Conservation (phyloP, 2,888 invertebrate genomes). For the Apotomis betuletana region DNA sequence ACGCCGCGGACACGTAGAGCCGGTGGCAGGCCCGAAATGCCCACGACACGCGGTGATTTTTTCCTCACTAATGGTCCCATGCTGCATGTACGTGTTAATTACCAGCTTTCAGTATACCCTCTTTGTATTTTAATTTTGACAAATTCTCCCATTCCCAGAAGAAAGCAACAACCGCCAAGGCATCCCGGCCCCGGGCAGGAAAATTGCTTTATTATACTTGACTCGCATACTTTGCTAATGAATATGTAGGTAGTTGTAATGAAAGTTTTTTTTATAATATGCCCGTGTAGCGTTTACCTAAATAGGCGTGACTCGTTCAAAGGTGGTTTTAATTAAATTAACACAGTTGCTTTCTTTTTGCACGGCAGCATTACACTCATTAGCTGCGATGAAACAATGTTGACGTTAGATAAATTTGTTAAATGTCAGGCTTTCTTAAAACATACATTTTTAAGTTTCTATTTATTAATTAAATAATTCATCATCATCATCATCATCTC, state of each 20-base stretch:
- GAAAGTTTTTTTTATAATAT: slow-evolving; percentile 57
- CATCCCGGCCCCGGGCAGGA: slow-evolving; percentile 47
- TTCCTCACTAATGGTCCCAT: slow-evolving; percentile 38
- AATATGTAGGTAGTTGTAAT: slow-evolving; percentile 55
- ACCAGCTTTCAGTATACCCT: slow-evolving; percentile 60
- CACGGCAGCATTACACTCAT: slow-evolving; percentile 13
- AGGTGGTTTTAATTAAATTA: slow-evolving; percentile 43
- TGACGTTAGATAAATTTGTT: not conserved
- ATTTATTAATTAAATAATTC: too few relatives aligned
- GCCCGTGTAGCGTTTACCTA: slow-evolving; percentile 44
- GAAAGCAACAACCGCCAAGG: slow-evolving; percentile 48
- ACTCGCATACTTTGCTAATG: slow-evolving; percentile 55
- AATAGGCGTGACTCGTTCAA: slow-evolving; percentile 45
- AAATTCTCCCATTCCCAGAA: slow-evolving; percentile 73
- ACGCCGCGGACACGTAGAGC: slow-evolving; percentile 27
- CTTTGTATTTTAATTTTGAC: slow-evolving; percentile 79
- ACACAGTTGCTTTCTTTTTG: slow-evolving; percentile 33
- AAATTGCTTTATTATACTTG: slow-evolving; percentile 60
- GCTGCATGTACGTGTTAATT: slow-evolving; percentile 54
- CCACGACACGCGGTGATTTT: slow-evolving; percentile 41
- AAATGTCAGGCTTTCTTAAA: not conserved
- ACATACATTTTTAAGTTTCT: not conserved
- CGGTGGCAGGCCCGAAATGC: slow-evolving; percentile 37
- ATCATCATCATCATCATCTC: too few relatives aligned
- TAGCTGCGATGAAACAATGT: slow-evolving; percentile 13